Evolutionary conservation across 2,888 invertebrate genomes (phyloP), one percentile per base, ranked within the genome.

Genomic region (Halocaridina rubra): DNA sequence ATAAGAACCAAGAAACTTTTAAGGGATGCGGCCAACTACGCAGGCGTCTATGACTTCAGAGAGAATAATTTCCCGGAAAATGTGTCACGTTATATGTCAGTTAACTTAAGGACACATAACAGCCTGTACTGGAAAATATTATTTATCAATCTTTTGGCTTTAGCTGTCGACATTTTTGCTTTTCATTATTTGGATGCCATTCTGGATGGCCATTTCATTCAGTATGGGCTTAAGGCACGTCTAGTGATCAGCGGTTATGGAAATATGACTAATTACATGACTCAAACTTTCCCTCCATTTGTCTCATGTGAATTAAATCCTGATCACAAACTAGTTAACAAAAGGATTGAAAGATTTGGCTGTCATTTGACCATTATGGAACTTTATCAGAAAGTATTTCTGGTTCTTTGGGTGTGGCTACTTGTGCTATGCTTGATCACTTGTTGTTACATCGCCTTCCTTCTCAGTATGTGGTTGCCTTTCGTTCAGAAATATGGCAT

Each of bases 361-460:
- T 87, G 85, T 46, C 87, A 87, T 33, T 69, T 87, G 16, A 87
- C 87, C 74, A 85, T 87, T 61, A 85, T 85, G 87, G 87, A 87
- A 53, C 69, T 87, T n/a, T 87, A 85, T 74, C 85, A 87, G 72
- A 87, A 87, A 69, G 27, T 85, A n/a, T 87, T 87, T 78, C 33
- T 87, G 59, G 64, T 53, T 7, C 30, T 87, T 39, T 87, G 87
- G 87, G 19, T 87, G 69, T 87, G 87, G 87, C 80, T 87, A 27
- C 79, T 87, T 67, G 2, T 87, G 3, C 77, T 87, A n/a, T 78
- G 69, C 29, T 61, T 82, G 80, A 19, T 87, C 57, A 87, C 87
- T 10, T 33, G 53, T 19, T 67, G 81, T 24, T 85, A 87, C 77
- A 85, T 87, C 74, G 53, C 85, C 57, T 77, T 82, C 75, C 80